phyloP scores from a whole-genome alignment of 37 sponge, comb jelly and placozoan genomes.

The Mnemiopsis leidyi region DNA sequence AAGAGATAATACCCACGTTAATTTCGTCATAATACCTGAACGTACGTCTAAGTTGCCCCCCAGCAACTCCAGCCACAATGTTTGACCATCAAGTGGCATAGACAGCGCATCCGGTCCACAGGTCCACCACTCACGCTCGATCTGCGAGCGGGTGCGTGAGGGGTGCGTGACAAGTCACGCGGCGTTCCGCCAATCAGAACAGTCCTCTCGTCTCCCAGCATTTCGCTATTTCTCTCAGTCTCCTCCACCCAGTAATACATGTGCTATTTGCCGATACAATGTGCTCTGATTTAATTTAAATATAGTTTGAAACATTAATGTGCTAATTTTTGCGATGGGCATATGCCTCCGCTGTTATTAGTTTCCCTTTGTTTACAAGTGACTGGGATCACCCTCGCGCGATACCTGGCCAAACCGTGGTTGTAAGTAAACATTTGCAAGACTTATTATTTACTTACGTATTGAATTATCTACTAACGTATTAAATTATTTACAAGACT shows the following conservation, averaged over 20 bases:
- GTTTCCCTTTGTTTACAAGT: background rate
- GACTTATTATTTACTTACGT: background rate
- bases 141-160: background rate
- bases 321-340: background rate
- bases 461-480: background rate
- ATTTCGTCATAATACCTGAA: background rate
- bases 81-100: background rate
- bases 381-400: background rate
- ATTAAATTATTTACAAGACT: too few species aligned
- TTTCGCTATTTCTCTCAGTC: background rate
- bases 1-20: background rate
- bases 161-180: background rate
- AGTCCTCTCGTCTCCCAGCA: background rate
- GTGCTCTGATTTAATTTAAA: background rate
- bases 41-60: background rate
- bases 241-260: background rate
- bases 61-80: background rate
- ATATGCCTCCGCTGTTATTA: background rate
- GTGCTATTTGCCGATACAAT: background rate
- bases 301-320: background rate
- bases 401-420: slow-evolving; percentile 4
- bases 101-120: background rate
- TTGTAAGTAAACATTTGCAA: background rate
- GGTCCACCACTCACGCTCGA: background rate
- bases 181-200: background rate